A percentile compares a stretch with the other conserved stretches of the same genome.
These are phyloP conservation scores for Sisyra nigra DNA, from an alignment of 2,888 invertebrate species.

Conservation along the genomic window DNA sequence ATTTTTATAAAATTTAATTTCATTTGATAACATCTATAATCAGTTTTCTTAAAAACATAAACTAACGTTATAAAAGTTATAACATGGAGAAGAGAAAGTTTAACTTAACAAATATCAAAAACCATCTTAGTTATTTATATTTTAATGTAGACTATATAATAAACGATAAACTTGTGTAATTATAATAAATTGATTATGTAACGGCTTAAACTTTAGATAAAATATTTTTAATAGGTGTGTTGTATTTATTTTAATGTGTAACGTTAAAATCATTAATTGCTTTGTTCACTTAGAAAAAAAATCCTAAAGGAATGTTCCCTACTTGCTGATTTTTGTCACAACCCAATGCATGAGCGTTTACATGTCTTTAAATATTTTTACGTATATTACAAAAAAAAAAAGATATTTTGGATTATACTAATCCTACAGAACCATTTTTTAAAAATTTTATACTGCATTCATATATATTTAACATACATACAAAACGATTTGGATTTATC, in stretches of 20 bases:
- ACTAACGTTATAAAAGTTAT: too few relatives aligned
- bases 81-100: too few relatives aligned
- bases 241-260: too few relatives aligned
- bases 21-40: not conserved
- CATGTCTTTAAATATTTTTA: not conserved
- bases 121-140: too few relatives aligned
- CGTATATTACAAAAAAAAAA: not conserved
- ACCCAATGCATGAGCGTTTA: constrained; percentile 2
- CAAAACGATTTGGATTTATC: not conserved
- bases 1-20: not conserved
- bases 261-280: too few relatives aligned
- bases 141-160: too few relatives aligned
- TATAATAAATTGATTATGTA: too few relatives aligned
- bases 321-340: not conserved
- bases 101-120: too few relatives aligned
- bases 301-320: not conserved
- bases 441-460: constrained; percentile 1
- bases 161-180: too few relatives aligned
- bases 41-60: not conserved
- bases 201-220: too few relatives aligned
- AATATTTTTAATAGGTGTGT: too few relatives aligned
- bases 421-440: constrained; percentile 6
- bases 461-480: not conserved
- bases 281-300: not conserved
- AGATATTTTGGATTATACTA: constrained; percentile 1